Evolutionary conservation across 2,888 invertebrate species (phyloP).

Genomic region (Agapostemon virescens): DNA sequence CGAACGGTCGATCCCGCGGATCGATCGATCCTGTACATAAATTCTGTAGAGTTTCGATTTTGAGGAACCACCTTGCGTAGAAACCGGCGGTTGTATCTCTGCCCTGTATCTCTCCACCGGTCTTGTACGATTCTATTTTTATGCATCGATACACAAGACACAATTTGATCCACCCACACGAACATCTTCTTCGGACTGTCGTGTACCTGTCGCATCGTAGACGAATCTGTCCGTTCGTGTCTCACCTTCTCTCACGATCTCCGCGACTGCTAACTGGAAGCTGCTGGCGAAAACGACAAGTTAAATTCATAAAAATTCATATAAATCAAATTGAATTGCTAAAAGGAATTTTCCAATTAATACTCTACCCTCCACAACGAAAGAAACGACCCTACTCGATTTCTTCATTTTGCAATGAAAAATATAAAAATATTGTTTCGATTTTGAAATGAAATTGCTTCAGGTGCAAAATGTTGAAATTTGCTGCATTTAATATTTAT

Average conservation of each 20-base stretch:
- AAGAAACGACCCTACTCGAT: too few relatives aligned
- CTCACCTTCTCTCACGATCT: background rate
- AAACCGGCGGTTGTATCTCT: slow-evolving; percentile 54
- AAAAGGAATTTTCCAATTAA: too few relatives aligned
- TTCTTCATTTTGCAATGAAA: too few relatives aligned
- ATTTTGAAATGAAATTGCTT: too few relatives aligned
- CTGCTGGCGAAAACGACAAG: too few relatives aligned
- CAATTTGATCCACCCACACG: slow-evolving; percentile 21
- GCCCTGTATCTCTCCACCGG: slow-evolving; percentile 18
- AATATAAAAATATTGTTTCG: too few relatives aligned
- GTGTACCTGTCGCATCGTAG: slow-evolving; percentile 46
- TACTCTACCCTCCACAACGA: too few relatives aligned
- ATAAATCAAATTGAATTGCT: too few relatives aligned
- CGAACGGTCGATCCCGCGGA: background rate
- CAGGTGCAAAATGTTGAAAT: too few relatives aligned
- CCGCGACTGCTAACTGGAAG: background rate
- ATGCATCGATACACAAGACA: slow-evolving; percentile 36
- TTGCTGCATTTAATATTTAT: too few relatives aligned
- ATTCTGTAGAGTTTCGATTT: background rate
- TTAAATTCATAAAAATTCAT: too few relatives aligned
- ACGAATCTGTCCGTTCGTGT: slow-evolving; percentile 35
- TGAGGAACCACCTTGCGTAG: background rate
- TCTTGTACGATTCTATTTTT: slow-evolving; percentile 49
- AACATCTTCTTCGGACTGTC: slow-evolving; percentile 41
- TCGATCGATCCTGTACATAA: background rate